Conservation (phyloP, 2,888 invertebrate species). For the Tethea ocularis region DNA sequence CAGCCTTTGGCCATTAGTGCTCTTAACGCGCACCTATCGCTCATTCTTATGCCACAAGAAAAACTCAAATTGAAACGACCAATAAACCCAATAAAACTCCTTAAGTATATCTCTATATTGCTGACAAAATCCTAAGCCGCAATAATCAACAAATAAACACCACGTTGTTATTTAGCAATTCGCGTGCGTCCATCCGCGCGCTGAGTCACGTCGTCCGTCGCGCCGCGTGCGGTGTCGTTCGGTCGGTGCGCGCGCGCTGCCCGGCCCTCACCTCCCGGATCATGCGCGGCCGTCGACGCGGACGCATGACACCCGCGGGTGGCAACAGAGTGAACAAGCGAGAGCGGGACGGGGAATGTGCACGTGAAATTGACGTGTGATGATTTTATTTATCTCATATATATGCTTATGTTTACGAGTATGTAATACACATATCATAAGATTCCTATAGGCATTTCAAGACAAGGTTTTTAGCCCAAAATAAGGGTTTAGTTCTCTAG, state of each 20-base stretch:
- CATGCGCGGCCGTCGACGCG: conserved; percentile 15
- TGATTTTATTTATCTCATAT: not conserved
- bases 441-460: too few species aligned
- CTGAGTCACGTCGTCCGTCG: not conserved
- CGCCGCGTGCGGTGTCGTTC: not conserved
- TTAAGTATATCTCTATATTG: too few species aligned
- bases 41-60: not conserved
- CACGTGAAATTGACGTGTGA: not conserved
- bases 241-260: not conserved
- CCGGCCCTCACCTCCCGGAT: not conserved
- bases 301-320: conserved; percentile 17
- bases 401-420: not conserved
- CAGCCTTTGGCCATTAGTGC: too few species aligned
- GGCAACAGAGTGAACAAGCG: conserved; percentile 5
- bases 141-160: too few species aligned
- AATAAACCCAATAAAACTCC: too few species aligned
- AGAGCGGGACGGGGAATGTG: not conserved
- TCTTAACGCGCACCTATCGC: not conserved
- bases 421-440: not conserved
- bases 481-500: too few species aligned
- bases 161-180: too few species aligned
- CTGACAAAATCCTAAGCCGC: too few species aligned
- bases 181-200: too few species aligned
- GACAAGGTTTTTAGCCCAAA: too few species aligned
- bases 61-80: not conserved